These are phyloP conservation scores for Colinus virginianus DNA, from an alignment of 2,113 vertebrate genomes.

Conservation along the genomic window DNA sequence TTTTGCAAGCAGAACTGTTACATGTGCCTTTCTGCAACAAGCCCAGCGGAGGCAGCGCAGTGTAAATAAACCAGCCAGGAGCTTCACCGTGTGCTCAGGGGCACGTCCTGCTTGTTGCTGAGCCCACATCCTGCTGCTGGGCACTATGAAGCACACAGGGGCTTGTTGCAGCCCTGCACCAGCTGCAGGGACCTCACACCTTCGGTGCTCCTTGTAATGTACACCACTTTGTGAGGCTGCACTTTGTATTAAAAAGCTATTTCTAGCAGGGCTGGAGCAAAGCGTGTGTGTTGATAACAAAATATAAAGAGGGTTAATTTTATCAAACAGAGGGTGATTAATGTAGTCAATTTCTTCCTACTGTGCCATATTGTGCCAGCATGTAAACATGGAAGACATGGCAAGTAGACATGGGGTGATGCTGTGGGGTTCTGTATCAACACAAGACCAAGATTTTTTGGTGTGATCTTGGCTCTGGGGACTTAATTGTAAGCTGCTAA, in stretches of 20 bases:
- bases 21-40: neutral
- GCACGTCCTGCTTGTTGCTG: neutral
- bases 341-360: neutral
- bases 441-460: neutral
- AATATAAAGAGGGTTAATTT: neutral
- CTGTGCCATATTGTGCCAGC: fast-evolving
- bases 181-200: neutral
- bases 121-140: neutral
- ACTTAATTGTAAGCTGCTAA: neutral
- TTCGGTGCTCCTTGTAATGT: neutral
- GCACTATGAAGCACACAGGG: neutral
- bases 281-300: neutral
- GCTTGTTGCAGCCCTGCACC: neutral
- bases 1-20: neutral
- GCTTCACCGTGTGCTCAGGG: neutral
- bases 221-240: neutral
- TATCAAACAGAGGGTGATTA: neutral
- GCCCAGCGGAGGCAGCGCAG: neutral
- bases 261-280: neutral
- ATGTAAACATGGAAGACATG: neutral
- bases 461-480: neutral
- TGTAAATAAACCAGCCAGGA: fast-evolving
- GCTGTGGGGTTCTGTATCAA: neutral
- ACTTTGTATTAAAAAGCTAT: neutral
- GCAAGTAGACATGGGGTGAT: neutral